These are phyloP conservation scores for Dusona sp. DNA, from an alignment of 2,888 invertebrate genomes.

Conservation along the genomic window DNA sequence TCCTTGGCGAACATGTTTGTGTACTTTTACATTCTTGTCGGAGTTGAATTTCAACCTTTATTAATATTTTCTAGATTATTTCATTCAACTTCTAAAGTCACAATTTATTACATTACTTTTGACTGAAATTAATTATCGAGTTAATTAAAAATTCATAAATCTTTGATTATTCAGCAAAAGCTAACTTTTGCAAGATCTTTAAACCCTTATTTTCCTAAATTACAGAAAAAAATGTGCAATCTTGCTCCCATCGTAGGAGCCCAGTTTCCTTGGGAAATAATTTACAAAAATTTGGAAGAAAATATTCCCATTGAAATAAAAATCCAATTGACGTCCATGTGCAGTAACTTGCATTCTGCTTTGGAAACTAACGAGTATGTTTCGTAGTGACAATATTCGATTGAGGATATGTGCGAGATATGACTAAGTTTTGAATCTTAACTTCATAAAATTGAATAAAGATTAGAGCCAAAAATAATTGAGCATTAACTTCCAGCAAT, in stretches of 20 bases:
- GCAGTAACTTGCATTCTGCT: conserved; percentile 55
- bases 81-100: too few relatives aligned
- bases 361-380: conserved; percentile 67
- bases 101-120: too few relatives aligned
- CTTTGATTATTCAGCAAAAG: neutral
- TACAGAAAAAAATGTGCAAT: conserved; percentile 58
- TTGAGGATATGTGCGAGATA: neutral
- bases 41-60: neutral
- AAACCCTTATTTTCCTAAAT: conserved; percentile 37
- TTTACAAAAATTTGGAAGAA: conserved; percentile 73
- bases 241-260: conserved; percentile 69
- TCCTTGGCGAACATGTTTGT: neutral
- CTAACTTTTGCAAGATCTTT: neutral
- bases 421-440: neutral
- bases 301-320: conserved; percentile 77
- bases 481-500: neutral
- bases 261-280: conserved; percentile 75
- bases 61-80: too few relatives aligned
- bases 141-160: neutral
- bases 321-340: conserved; percentile 73
- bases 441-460: neutral
- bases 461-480: neutral
- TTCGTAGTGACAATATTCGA: neutral
- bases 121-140: too few relatives aligned
- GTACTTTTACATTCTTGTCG: neutral